Base-by-base conservation (phyloP, 2,888 invertebrate species). In the Drosophila tanythrix region DNA sequence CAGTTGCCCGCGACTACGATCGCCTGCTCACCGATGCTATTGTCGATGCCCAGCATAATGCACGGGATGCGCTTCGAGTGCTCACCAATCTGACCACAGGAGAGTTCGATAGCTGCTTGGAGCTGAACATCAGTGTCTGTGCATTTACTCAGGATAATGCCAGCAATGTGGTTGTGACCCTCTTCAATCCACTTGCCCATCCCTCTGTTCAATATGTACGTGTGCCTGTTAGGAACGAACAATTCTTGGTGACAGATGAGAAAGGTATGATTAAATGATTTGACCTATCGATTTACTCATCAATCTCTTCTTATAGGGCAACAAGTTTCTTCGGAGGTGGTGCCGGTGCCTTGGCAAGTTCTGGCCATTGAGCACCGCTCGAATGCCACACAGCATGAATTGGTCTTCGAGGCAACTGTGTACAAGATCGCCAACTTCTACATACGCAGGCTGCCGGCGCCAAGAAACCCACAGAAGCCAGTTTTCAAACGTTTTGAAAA, bases 1-100 rank as follows among this genome's bases (percentile, higher is more conserved):
- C 96, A 90, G 97, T 99, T 0, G 97, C 98, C 0, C 93, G 95
- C 50, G 99, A 99, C 93, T 99, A 99, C 92, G 96, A 96, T 31
- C 94, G 96, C 35, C 92, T 97, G 40, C 93, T 99, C 15, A 94
- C 94, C 61, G 92, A 94, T 18, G 98, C 97, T 0, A 93, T 97
- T 0, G 93, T 94, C 0, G 94, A 95, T 52, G 95, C 96, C 2
- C 81, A 84, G 38, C 65, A 73, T 1, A 93, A 91, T 52, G 83
- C 90, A 0, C 81, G 86, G 0, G 70, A 80, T 53, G 81, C 92
- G 0, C 80, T 93, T 0, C 70, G 79, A n/a, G 80, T 88, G 43
- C 57, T 91, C 18, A 91, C 92, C 6, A 83, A 82, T n/a, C 70
- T 92, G 18, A 83, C 82, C 0, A 58, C 70, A 0, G 92, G 91